Percentiles rank a stretch among this genome's conserved stretches.
Evolutionary conservation across 2,888 invertebrate species (phyloP).

Genomic region (Neocrepidodera transversa): DNA sequence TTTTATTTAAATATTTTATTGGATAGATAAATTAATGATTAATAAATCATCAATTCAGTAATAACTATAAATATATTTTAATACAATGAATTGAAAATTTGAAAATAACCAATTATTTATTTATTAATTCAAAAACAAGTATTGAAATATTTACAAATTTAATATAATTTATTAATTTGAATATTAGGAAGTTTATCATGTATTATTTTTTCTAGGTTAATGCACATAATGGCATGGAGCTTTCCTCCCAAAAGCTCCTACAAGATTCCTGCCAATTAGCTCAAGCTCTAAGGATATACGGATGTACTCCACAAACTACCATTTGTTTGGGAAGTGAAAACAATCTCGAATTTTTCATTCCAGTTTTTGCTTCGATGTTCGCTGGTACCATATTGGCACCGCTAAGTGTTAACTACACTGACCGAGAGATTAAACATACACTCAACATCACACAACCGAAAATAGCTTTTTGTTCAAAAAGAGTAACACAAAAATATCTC

Average conservation of each 20-base stretch:
- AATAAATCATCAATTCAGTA: neutral
- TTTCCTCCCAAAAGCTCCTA: constrained; percentile 43
- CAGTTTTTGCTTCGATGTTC: constrained; percentile 47
- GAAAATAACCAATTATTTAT: too few relatives aligned
- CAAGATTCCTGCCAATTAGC: constrained; percentile 44
- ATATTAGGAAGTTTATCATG: too few relatives aligned
- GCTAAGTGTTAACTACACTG: constrained; percentile 43
- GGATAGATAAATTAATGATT: neutral
- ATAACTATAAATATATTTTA: too few relatives aligned
- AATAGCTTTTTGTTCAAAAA: constrained; percentile 70
- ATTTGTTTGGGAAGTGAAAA: constrained; percentile 49
- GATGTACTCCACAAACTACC: constrained; percentile 43
- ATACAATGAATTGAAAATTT: too few relatives aligned
- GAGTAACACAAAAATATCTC: constrained; percentile 63
- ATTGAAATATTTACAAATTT: too few relatives aligned
- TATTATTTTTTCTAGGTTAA: constrained; percentile 53
- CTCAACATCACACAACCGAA: constrained; percentile 71
- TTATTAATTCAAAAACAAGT: too few relatives aligned
- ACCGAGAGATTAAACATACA: constrained; percentile 60
- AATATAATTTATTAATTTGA: too few relatives aligned
- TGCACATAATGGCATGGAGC: constrained; percentile 39
- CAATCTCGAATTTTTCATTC: constrained; percentile 46
- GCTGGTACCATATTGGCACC: constrained; percentile 47
- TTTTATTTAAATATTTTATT: too few relatives aligned
- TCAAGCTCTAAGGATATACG: constrained; percentile 40